Evolutionary conservation across 2,797 vertebrate species (phyloP).

Genomic region (Gymnocypris eckloni): DNA sequence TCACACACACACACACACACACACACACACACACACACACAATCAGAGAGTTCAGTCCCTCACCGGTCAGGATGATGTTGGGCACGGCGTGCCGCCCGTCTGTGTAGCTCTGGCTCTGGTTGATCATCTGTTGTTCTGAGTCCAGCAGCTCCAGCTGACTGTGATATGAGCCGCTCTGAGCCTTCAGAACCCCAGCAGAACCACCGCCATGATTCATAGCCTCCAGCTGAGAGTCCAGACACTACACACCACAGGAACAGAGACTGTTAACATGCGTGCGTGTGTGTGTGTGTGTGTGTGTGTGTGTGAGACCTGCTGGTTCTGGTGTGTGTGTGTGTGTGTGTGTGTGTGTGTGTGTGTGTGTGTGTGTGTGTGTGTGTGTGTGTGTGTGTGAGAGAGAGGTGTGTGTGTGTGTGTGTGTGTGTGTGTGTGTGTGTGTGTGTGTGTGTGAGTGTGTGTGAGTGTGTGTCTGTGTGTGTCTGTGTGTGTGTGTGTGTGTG

Average conservation of each 20-base stretch:
- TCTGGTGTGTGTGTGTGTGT: too few species aligned
- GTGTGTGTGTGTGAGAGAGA: too few species aligned
- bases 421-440: too few species aligned
- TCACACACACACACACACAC: neutral
- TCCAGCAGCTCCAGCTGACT: slow-evolving; percentile 74
- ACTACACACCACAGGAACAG: slow-evolving; percentile 73
- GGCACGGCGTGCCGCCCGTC: slow-evolving; percentile 80
- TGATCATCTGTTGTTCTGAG: slow-evolving; percentile 74
- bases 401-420: too few species aligned
- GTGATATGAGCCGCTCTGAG: slow-evolving; percentile 59
- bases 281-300: too few species aligned
- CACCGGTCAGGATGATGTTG: slow-evolving; percentile 90
- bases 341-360: too few species aligned
- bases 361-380: too few species aligned
- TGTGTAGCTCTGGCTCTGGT: slow-evolving; percentile 74
- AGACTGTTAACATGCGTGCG: neutral
- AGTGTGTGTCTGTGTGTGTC: too few species aligned
- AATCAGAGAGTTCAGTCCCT: neutral
- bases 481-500: too few species aligned
- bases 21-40: neutral
- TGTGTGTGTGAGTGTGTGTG: too few species aligned
- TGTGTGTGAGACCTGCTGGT: too few species aligned
- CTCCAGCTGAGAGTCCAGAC: slow-evolving; percentile 71
- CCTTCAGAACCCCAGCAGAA: slow-evolving; percentile 65
- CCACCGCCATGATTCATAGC: slow-evolving; percentile 67